These are phyloP conservation scores for Euspilapteryx auroguttella DNA, from an alignment of 2,888 invertebrate species.

Conservation along the genomic window DNA sequence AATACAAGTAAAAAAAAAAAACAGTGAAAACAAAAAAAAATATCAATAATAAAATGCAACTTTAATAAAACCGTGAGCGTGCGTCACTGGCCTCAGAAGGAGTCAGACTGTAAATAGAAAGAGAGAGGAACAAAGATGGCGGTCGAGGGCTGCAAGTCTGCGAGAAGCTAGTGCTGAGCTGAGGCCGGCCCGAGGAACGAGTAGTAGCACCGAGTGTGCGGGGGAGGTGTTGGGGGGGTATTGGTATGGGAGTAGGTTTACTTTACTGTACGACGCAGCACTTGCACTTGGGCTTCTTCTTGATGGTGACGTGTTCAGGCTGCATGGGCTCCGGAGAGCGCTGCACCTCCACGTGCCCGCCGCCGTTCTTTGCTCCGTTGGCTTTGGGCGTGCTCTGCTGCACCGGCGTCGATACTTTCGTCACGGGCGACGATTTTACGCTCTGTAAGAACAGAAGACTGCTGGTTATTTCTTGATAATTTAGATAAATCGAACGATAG, in stretches of 20 bases:
- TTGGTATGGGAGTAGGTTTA: too few relatives aligned
- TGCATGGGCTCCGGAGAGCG: slow-evolving; percentile 77
- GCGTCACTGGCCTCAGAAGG: too few relatives aligned
- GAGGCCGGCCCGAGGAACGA: slow-evolving; percentile 4
- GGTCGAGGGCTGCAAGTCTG: slow-evolving; percentile 11
- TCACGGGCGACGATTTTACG: slow-evolving; percentile 37
- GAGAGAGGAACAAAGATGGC: slow-evolving; percentile 7
- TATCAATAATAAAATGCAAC: slow-evolving; percentile 6
- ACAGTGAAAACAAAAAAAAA: slow-evolving; percentile 9
- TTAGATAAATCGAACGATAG: too few relatives aligned
- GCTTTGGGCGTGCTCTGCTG: slow-evolving; percentile 36
- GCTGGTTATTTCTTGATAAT: too few relatives aligned
- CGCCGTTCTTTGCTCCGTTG: slow-evolving; percentile 35
- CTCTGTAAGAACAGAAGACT: slow-evolving; percentile 35
- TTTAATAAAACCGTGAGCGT: too few relatives aligned
- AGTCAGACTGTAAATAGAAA: too few relatives aligned
- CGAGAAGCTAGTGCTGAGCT: too few relatives aligned
- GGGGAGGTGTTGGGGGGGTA: too few relatives aligned
- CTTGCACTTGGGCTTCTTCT: slow-evolving; percentile 94
- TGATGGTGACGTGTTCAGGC: slow-evolving; percentile 89
- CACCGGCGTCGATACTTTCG: slow-evolving; percentile 28
- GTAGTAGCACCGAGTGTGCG: slow-evolving; percentile 47
- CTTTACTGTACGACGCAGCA: slow-evolving; percentile 91
- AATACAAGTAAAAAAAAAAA: slow-evolving; percentile 9
- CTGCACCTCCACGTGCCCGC: slow-evolving; percentile 66